Evolutionary conservation across 2,888 invertebrate species (phyloP).

Genomic region (Dynastes tityus): DNA sequence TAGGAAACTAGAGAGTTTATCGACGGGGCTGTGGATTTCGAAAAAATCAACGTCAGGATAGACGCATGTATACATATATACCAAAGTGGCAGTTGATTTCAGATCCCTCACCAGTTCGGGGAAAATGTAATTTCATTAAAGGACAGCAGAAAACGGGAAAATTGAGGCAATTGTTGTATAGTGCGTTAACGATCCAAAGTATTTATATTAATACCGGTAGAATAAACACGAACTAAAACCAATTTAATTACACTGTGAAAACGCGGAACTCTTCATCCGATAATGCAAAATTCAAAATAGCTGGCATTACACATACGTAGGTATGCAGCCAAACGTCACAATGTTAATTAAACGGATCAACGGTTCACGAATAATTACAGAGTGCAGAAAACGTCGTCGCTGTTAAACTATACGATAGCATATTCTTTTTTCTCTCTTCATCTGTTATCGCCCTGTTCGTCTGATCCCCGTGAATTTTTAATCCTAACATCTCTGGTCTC

Average conservation of each 20-base stretch:
- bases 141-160: neutral
- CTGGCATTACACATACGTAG: neutral
- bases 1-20: too few relatives aligned
- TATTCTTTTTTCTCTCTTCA: conserved; percentile 19
- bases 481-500: neutral
- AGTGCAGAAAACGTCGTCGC: conserved; percentile 1
- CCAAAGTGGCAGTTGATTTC: too few relatives aligned
- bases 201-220: conserved; percentile 1
- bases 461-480: neutral
- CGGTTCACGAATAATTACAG: conserved; percentile 11
- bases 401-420: conserved; percentile 1
- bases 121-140: neutral
- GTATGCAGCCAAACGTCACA: conserved; percentile 3
- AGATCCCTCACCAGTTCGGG: too few relatives aligned
- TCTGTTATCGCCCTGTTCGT: neutral
- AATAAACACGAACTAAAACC: conserved; percentile 20
- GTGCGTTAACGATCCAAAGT: neutral
- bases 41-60: too few relatives aligned
- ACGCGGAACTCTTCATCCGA: conserved; percentile 17
- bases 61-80: too few relatives aligned
- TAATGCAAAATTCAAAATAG: neutral
- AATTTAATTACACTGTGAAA: conserved; percentile 14
- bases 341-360: conserved; percentile 29
- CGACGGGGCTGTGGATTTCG: too few relatives aligned
- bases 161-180: neutral